phyloP scores from a whole-genome alignment of 2,888 invertebrate species.

The Augochlorella aurata region DNA sequence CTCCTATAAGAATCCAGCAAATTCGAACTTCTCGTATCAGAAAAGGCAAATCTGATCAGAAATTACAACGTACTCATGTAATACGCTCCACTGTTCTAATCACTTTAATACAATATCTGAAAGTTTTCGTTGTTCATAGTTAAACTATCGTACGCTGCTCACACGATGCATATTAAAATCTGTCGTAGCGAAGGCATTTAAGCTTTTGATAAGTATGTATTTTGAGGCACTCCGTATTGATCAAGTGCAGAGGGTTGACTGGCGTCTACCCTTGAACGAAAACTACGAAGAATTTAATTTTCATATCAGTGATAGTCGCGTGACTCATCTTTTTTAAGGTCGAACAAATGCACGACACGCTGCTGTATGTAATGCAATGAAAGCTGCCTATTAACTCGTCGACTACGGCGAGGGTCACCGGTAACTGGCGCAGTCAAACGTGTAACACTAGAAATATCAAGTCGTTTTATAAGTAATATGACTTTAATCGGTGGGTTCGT shows the following conservation, averaged over 20 bases:
- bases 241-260: neutral
- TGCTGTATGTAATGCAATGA: conserved; percentile 2
- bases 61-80: too few relatives aligned
- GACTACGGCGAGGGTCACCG: neutral
- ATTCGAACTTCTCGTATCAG: too few relatives aligned
- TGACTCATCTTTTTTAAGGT: conserved; percentile 39
- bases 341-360: conserved; percentile 9
- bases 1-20: too few relatives aligned
- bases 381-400: conserved; percentile 2
- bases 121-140: too few relatives aligned
- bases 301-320: conserved; percentile 12
- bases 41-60: too few relatives aligned
- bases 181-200: too few relatives aligned
- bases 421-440: neutral
- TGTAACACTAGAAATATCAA: conserved; percentile 5
- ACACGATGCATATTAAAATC: too few relatives aligned
- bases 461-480: neutral
- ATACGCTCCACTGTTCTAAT: too few relatives aligned
- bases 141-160: too few relatives aligned
- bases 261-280: neutral
- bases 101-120: too few relatives aligned
- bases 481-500: neutral
- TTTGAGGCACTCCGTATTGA: too few relatives aligned
- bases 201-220: too few relatives aligned
- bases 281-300: neutral